Evolutionary conservation across 2,888 invertebrate genomes (phyloP).

Genomic region (Sabatieria punctata): DNA sequence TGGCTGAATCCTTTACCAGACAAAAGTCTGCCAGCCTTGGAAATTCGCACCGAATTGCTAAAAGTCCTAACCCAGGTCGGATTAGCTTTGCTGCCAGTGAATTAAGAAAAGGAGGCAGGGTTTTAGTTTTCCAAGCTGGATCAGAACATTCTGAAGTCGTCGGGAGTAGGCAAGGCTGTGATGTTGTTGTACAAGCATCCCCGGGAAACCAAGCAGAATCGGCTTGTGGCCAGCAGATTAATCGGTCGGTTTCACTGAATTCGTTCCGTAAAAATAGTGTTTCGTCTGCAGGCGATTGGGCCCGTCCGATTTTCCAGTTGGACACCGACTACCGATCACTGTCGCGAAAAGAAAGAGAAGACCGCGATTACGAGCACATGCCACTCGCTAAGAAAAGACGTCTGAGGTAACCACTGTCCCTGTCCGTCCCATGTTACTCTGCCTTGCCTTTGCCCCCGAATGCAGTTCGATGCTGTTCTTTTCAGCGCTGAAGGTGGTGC

Average conservation of each 20-base stretch:
- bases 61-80: conserved; percentile 36
- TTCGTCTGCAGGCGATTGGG: conserved; percentile 55
- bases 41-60: conserved; percentile 71
- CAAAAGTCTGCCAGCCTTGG: conserved; percentile 79
- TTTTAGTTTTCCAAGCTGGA: too few relatives aligned
- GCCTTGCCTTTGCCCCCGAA: too few relatives aligned
- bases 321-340: conserved; percentile 73
- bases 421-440: too few relatives aligned
- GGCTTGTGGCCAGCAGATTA: conserved; percentile 68
- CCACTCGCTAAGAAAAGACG: conserved; percentile 36
- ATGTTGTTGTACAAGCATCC: conserved; percentile 99
- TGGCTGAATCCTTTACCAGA: conserved; percentile 98
- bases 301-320: conserved; percentile 81
- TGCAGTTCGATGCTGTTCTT: too few relatives aligned
- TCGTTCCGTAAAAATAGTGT: too few relatives aligned
- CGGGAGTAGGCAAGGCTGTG: conserved; percentile 93
- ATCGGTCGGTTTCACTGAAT: conserved; percentile 46
- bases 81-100: neutral
- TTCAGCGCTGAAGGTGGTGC: too few relatives aligned
- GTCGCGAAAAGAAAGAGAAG: conserved; percentile 77
- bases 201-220: conserved; percentile 79
- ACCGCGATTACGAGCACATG: conserved; percentile 73
- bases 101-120: conserved; percentile 1
- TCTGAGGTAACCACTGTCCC: too few relatives aligned
- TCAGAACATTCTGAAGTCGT: conserved; percentile 73